Percentiles rank a stretch among this genome's conserved stretches.
Conservation (phyloP, 2,888 invertebrate species). For the Willowsia nigromaculata region DNA sequence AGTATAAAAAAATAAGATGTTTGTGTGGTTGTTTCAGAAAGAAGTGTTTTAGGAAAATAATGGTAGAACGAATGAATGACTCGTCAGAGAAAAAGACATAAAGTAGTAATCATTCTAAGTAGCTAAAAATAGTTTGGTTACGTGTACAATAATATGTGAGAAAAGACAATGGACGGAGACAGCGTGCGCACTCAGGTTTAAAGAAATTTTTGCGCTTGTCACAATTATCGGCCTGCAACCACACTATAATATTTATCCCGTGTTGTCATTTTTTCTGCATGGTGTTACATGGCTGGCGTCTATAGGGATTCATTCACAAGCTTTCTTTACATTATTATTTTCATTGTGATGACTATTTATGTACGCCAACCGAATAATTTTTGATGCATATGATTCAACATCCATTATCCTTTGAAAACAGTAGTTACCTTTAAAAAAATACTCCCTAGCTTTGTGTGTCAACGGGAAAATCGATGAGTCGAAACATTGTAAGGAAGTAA, state of each 20-base stretch:
- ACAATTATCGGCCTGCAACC: constrained; percentile 16
- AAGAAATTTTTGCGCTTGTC: constrained; percentile 40
- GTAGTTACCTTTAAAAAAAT: neutral
- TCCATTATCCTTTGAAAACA: neutral
- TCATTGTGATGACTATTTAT: constrained; percentile 4
- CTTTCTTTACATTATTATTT: constrained; percentile 20
- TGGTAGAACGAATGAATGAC: constrained; percentile 11
- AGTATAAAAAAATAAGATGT: neutral
- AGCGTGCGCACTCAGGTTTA: constrained; percentile 33
- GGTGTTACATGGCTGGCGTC: neutral
- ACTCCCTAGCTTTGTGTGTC: neutral
- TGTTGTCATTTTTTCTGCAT: constrained; percentile 12
- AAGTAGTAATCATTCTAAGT: constrained; percentile 59
- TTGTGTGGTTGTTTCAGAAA: constrained; percentile 3
- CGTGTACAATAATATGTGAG: neutral
- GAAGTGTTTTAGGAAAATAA: constrained; percentile 4
- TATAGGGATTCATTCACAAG: constrained; percentile 47
- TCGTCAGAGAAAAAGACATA: neutral
- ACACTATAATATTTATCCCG: neutral
- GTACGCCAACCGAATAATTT: constrained; percentile 10
- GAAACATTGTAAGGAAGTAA: neutral
- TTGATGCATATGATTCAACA: neutral
- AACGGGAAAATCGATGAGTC: neutral
- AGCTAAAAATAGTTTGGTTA: constrained; percentile 34
- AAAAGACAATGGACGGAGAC: constrained; percentile 44